Conservation (phyloP, 2,797 vertebrate species). For the Myripristis jacobus region DNA sequence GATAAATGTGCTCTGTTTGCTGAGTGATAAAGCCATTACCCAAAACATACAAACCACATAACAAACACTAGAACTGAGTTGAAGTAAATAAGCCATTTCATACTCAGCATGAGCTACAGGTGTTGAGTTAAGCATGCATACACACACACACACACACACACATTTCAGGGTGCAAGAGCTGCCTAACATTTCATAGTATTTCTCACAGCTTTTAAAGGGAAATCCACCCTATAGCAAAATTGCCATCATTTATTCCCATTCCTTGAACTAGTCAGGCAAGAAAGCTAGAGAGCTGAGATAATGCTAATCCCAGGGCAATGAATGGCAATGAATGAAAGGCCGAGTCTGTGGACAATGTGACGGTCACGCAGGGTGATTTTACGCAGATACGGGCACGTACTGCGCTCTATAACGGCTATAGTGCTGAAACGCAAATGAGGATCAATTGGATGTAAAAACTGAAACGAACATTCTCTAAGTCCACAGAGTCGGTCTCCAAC, state of each 20-base stretch:
- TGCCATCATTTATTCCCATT: conserved; percentile 39
- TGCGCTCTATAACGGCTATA: background rate
- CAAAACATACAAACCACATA: conserved; percentile 40
- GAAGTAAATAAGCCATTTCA: conserved; percentile 50
- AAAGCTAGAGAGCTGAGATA: too few relatives aligned
- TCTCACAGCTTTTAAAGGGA: conserved; percentile 23
- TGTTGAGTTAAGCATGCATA: conserved; percentile 48
- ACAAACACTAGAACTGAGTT: conserved; percentile 22
- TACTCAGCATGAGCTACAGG: conserved; percentile 53
- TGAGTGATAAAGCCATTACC: conserved; percentile 30
- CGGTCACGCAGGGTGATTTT: too few relatives aligned
- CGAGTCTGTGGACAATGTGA: too few relatives aligned
- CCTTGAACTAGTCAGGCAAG: too few relatives aligned
- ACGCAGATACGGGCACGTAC: too few relatives aligned
- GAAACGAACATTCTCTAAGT: background rate
- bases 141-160: background rate
- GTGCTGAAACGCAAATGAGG: background rate
- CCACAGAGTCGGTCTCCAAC: background rate
- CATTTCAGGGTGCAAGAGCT: conserved; percentile 13
- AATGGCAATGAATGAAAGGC: too few relatives aligned
- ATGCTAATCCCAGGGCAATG: too few relatives aligned
- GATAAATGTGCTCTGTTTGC: conserved; percentile 22
- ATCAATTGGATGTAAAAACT: too few relatives aligned
- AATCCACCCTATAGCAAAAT: conserved; percentile 17
- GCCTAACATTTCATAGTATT: conserved; percentile 9